Base-by-base conservation (phyloP, 2,888 invertebrate genomes). In the Alitta virens region DNA sequence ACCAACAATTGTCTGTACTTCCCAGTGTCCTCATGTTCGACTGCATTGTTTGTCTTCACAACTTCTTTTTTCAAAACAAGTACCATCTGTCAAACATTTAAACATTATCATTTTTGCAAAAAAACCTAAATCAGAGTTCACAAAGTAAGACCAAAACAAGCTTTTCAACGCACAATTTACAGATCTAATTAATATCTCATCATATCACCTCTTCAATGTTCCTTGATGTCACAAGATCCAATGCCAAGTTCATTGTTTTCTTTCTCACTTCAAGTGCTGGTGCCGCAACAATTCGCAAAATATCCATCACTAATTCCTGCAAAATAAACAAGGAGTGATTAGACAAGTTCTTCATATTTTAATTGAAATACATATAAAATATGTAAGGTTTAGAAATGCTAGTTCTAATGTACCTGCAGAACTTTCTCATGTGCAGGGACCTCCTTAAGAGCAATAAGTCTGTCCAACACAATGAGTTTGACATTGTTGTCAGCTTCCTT, bases 401-500 rank as follows among this genome's bases (percentile, higher is more conserved):
- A 5, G 7, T 12, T 33, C 33, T 33, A 40, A 55, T 62, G 50
- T 69, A 81, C 82, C 79, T 85, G 85, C 64, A 93, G 86, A 21
- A 94, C 92, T 69, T 92, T 89, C 76, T 94, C 94, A 81, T 91
- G 91, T 56, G 87, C 87, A 23, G 91, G 90, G 74, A 89, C 77
- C 66, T 91, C 92, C 68, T 90, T 90, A 80, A 99, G 87, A 1
- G 91, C 91, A 70, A 93, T 90, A 67, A 99, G 85, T 23, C 97
- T 88, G 76, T 96, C 97, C 74, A 99, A 85, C 9, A 99, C 98
- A 73, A 99, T 99, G 63, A 99, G 85, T 85, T 99, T 99, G 18
- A 99, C 98, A 85, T 99, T 99, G 85, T 99, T 99, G 83, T 99
- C 99, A 83, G 96, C 96, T 82, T 99, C 99, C 83, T 98, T 99